Evolutionary conservation across 2,113 vertebrate genomes (phyloP), one percentile per base, ranked within the genome.

Genomic region (Galemys pyrenaicus): DNA sequence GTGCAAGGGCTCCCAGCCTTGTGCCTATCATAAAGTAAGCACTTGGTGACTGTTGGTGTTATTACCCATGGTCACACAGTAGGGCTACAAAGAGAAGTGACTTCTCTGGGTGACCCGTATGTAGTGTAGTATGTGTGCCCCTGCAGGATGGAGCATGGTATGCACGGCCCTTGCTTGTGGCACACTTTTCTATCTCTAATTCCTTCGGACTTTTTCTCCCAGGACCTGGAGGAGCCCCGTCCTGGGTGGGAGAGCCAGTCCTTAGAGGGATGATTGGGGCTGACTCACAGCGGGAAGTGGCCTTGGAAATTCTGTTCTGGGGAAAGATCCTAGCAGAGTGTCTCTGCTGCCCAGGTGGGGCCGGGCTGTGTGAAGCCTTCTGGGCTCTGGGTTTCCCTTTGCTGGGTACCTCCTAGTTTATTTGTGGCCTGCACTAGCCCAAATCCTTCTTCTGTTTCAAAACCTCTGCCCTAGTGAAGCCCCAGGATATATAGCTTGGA

Each of bases 361-460:
- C 16, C 26, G 35, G 49, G 15, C 92, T 91, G 3, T 81, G 35
- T 39, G 51, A 89, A 35, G 41, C 32, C 54, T 60, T 91, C 39
- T 77, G 83, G 79, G 64, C 41, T 65, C 68, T 91, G 32, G 24
- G 17, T 70, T 51, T 93, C 32, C 56, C 64, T 65, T 85, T 91
- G 28, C 56, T 70, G 74, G n/a, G 32, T 24, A 3, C 32, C 54
- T 77, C 11, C 10, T 41, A 44, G 62, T 68, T 62, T 91, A 44
- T 93, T 30, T 37, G 16, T 49, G 68, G 1, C 32, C 24, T 77
- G 8, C 44, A 39, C 19, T 86, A 70, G 41, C 68, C 44, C 17
- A 12, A 73, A 37, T 77, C 32, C 26, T 44, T 32, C 16, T 87
- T n/a, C 87, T 22, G 71, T 90, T 92, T 91, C 70, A 89, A 86